Conservation (phyloP, 2,797 vertebrate species). For the Cryptoprocta ferox region DNA sequence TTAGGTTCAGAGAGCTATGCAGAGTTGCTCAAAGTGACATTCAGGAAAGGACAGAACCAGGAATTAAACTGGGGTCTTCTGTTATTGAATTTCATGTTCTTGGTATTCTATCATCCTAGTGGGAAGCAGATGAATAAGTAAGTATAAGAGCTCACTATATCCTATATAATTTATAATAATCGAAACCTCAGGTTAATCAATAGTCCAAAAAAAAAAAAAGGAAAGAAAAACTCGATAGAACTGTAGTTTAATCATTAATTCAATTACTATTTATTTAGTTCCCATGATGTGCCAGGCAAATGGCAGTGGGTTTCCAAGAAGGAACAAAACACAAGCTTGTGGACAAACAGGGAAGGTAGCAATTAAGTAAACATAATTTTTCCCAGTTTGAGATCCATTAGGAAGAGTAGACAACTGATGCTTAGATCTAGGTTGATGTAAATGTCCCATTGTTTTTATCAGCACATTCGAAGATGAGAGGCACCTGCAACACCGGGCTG, state of each 20-base stretch:
- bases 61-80: background rate
- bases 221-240: background rate
- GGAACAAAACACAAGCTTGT: background rate
- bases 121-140: background rate
- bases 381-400: background rate
- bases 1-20: background rate
- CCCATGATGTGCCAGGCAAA: background rate
- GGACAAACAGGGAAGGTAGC: background rate
- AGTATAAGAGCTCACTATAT: background rate
- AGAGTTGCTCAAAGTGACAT: background rate
- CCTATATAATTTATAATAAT: background rate
- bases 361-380: background rate
- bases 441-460: background rate
- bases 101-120: background rate
- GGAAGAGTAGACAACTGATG: background rate
- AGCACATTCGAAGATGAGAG: background rate
- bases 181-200: background rate
- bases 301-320: background rate
- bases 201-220: background rate
- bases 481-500: accelerated
- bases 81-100: background rate
- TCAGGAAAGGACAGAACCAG: background rate
- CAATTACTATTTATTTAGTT: background rate
- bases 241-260: background rate
- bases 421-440: background rate